Conservation (phyloP, 2,888 invertebrate genomes). For the Andrena trimmerana region DNA sequence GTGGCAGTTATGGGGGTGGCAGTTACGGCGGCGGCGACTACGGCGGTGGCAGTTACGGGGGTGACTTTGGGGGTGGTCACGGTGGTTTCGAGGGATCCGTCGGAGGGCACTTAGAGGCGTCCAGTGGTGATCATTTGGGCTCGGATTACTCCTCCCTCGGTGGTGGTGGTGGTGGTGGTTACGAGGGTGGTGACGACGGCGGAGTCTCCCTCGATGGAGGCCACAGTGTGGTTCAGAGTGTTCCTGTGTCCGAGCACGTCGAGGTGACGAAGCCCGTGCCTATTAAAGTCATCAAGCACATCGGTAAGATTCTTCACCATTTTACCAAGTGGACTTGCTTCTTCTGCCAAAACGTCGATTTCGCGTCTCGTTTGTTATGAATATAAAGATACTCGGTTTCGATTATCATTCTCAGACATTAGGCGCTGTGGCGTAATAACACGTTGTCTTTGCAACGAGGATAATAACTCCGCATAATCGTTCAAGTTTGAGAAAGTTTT, state of each 20-base stretch:
- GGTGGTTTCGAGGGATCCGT: slow-evolving; percentile 54
- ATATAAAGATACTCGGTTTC: neutral
- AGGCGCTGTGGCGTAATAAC: neutral
- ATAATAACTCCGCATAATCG: slow-evolving; percentile 4
- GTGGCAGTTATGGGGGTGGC: slow-evolving; percentile 43
- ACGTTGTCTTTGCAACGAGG: neutral
- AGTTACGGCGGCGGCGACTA: slow-evolving; percentile 61
- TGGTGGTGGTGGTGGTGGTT: slow-evolving; percentile 43
- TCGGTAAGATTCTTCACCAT: slow-evolving; percentile 83
- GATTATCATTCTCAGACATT: neutral
- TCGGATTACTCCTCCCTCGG: slow-evolving; percentile 63
- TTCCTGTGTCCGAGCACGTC: slow-evolving; percentile 88
- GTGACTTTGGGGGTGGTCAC: slow-evolving; percentile 56
- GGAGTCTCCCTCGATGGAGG: slow-evolving; percentile 74
- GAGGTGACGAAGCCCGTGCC: slow-evolving; percentile 90
- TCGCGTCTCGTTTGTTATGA: neutral
- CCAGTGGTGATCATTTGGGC: slow-evolving; percentile 61
- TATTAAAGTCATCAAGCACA: slow-evolving; percentile 89
- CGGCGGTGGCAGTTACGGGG: slow-evolving; percentile 49
- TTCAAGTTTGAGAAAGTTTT: slow-evolving; percentile 3
- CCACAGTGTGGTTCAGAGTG: slow-evolving; percentile 85
- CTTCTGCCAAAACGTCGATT: too few species aligned
- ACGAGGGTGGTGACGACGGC: slow-evolving; percentile 75
- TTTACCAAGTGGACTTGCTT: neutral
- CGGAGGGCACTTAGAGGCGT: slow-evolving; percentile 52